A percentile compares a stretch with the other conserved stretches of the same genome.
phyloP scores from a whole-genome alignment of 2,113 vertebrate genomes.

The Cyanoliseus patagonus region DNA sequence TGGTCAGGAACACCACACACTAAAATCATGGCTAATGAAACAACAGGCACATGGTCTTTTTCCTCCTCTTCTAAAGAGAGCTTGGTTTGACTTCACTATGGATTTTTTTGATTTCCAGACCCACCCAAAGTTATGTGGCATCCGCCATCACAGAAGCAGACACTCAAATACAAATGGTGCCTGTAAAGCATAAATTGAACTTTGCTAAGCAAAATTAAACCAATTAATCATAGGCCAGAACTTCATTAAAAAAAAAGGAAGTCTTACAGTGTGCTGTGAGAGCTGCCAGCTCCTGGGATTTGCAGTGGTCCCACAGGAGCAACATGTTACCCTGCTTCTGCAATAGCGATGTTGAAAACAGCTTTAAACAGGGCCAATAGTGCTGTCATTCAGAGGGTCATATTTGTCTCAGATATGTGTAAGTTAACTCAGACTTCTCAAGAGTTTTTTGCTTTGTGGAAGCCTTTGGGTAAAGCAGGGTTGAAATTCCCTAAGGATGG shows the following conservation, averaged over 20 bases:
- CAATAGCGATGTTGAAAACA: not conserved
- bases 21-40: too few species aligned
- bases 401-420: not conserved
- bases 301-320: not conserved
- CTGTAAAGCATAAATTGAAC: slow-evolving; percentile 53
- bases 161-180: slow-evolving; percentile 46
- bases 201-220: slow-evolving; percentile 55
- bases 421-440: not conserved
- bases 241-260: not conserved
- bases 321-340: not conserved
- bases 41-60: not conserved
- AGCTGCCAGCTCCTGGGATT: not conserved
- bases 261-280: not conserved
- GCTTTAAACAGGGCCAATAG: not conserved
- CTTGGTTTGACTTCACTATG: not conserved
- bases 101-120: not conserved
- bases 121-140: not conserved
- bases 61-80: not conserved
- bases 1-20: too few species aligned
- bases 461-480: not conserved
- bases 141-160: slow-evolving; percentile 26
- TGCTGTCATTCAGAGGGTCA: not conserved
- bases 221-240: slow-evolving; percentile 45
- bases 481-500: not conserved
- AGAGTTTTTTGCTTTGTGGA: not conserved